phyloP scores from a whole-genome alignment of 2,888 invertebrate species.

The Noctua comes region DNA sequence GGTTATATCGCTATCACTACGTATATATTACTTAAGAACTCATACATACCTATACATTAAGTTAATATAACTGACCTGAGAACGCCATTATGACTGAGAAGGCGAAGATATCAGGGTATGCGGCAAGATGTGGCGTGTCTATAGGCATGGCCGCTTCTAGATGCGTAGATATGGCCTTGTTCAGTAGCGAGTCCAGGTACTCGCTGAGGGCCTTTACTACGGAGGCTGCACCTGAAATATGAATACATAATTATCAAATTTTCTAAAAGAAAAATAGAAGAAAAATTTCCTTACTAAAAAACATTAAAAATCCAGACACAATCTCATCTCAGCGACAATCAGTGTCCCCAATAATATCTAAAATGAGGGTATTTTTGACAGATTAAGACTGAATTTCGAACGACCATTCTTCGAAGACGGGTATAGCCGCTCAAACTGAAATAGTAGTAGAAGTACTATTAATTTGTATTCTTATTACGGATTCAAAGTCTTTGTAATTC shows the following conservation, averaged over 20 bases:
- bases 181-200: constrained; percentile 93
- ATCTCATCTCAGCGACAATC: neutral
- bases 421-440: too few species aligned
- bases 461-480: neutral
- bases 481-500: neutral
- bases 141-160: constrained; percentile 92
- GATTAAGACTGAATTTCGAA: neutral
- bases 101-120: constrained; percentile 94
- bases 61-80: constrained; percentile 86
- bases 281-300: neutral
- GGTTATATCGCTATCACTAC: neutral
- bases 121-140: constrained; percentile 91
- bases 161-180: constrained; percentile 92
- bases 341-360: neutral
- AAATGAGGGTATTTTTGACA: neutral
- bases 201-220: constrained; percentile 95
- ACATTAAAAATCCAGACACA: neutral
- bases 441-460: too few species aligned
- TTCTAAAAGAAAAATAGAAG: neutral
- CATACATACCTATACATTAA: neutral
- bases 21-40: too few species aligned
- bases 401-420: neutral
- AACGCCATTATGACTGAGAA: constrained; percentile 93
- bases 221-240: constrained; percentile 93
- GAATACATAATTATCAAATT: neutral